Evolutionary conservation across 2,797 vertebrate species (phyloP).

Genomic region (Anniella stebbinsi): DNA sequence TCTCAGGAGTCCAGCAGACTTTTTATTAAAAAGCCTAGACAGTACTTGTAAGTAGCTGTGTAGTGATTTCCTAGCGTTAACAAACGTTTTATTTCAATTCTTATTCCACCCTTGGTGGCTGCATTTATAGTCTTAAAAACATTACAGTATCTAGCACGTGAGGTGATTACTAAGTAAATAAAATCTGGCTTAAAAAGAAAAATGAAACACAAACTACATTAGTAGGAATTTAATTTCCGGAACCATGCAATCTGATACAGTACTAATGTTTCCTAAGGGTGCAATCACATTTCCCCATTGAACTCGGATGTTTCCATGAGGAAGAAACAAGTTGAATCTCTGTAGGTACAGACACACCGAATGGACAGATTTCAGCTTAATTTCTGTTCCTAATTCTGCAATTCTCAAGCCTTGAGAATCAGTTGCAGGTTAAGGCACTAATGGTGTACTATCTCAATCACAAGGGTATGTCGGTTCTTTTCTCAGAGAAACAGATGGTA

Average conservation of each 20-base stretch:
- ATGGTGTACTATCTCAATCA: no score
- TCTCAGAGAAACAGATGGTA: no score
- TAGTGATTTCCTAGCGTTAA: background rate
- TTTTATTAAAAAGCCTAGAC: background rate
- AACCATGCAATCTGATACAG: background rate
- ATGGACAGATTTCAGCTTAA: no score
- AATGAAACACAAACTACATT: background rate
- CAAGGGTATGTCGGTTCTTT: no score
- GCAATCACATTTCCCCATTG: background rate
- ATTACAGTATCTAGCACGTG: background rate
- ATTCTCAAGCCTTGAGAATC: no score
- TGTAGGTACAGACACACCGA: no score
- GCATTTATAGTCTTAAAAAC: background rate
- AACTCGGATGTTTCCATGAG: background rate
- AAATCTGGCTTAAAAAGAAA: background rate
- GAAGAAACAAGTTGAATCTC: background rate
- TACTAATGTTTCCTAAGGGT: background rate
- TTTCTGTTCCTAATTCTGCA: no score
- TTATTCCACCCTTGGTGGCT: background rate
- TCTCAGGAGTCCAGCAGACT: background rate
- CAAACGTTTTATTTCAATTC: background rate
- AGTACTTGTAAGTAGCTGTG: background rate
- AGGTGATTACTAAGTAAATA: background rate
- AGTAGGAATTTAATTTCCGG: background rate
- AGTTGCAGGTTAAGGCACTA: no score